Conservation (phyloP, 2,888 invertebrate species). For the Girardia tigrina region DNA sequence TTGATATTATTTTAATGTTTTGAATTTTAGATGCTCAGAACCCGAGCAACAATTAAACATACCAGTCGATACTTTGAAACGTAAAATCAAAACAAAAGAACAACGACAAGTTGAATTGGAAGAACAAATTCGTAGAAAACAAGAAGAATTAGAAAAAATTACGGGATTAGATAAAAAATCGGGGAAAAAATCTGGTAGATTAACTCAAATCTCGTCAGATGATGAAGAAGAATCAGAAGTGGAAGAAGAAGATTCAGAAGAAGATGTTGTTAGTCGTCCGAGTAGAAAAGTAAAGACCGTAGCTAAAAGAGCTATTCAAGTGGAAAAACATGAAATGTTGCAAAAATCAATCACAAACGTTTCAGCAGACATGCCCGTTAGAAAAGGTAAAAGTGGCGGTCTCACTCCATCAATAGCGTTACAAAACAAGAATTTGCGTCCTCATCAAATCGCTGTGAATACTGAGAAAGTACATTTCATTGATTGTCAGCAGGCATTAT, state of each 20-base stretch:
- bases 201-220: neutral
- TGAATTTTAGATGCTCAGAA: slow-evolving; percentile 43
- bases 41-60: slow-evolving; percentile 48
- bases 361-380: neutral
- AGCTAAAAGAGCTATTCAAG: neutral
- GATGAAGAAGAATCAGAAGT: neutral
- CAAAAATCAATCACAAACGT: neutral
- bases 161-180: neutral
- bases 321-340: neutral
- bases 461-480: neutral
- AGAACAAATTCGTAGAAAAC: slow-evolving; percentile 47
- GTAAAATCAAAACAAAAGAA: slow-evolving; percentile 45
- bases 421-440: neutral
- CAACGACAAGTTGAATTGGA: slow-evolving; percentile 48
- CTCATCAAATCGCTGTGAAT: neutral
- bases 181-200: neutral
- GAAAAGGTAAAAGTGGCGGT: neutral
- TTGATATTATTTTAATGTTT: no score
- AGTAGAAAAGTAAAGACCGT: neutral
- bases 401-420: neutral
- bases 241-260: neutral
- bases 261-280: neutral
- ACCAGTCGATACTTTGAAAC: slow-evolving; percentile 46
- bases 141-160: slow-evolving; percentile 45
- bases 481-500: neutral